These are phyloP conservation scores for Micoletzkya japonica DNA, from an alignment of 2,888 invertebrate species.

Conservation along the genomic window DNA sequence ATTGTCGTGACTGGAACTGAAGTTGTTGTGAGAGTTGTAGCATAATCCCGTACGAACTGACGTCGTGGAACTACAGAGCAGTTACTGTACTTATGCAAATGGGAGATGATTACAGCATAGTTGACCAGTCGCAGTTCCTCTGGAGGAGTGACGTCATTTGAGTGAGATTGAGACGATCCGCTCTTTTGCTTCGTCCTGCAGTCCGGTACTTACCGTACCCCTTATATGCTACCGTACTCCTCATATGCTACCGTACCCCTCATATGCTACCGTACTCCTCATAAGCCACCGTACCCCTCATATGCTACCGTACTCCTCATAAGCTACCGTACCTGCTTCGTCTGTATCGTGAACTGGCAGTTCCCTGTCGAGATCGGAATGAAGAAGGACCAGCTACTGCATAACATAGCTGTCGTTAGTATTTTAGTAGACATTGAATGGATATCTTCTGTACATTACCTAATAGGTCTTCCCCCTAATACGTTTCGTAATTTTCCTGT, in stretches of 20 bases:
- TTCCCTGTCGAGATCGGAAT: neutral
- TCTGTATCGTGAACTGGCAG: neutral
- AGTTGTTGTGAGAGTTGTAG: slow-evolving; percentile 22
- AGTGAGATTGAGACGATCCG: slow-evolving; percentile 21
- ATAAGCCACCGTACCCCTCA: neutral
- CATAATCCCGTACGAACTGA: slow-evolving; percentile 18
- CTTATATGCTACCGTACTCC: neutral
- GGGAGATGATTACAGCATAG: slow-evolving; percentile 11
- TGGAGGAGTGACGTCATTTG: slow-evolving; percentile 23
- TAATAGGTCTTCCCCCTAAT: too few relatives aligned
- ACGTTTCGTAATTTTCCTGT: too few relatives aligned
- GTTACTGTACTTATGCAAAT: neutral
- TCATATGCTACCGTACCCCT: too few relatives aligned
- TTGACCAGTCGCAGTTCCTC: slow-evolving; percentile 26
- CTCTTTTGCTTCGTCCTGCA: slow-evolving; percentile 22
- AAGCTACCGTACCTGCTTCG: neutral
- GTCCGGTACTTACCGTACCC: neutral
- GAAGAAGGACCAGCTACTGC: slow-evolving; percentile 9
- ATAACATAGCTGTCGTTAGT: neutral
- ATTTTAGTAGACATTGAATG: neutral
- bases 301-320: neutral
- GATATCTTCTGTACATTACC: neutral
- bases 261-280: neutral
- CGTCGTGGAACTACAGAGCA: slow-evolving; percentile 19
- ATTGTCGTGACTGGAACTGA: slow-evolving; percentile 17